Conservation (phyloP, 2,888 invertebrate species). For the Erebia epiphron region DNA sequence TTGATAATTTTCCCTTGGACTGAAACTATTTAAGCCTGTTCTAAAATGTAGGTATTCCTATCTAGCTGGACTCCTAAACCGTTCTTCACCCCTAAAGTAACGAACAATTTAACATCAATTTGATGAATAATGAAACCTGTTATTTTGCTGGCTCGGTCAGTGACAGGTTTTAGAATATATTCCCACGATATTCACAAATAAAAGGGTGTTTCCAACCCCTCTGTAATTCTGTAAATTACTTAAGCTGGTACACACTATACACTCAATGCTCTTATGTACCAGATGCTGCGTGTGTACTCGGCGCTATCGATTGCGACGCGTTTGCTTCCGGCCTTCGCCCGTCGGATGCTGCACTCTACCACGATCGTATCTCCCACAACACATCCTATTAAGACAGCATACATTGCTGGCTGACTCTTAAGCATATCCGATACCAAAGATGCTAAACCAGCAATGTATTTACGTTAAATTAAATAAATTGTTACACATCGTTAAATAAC, state of each 20-base stretch:
- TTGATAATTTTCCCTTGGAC: neutral
- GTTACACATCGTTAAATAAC: neutral
- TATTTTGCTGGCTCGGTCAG: neutral
- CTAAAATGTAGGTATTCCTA: neutral
- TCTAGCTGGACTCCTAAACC: too few species aligned
- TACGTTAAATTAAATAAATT: neutral
- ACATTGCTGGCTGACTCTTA: neutral
- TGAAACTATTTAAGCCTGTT: neutral
- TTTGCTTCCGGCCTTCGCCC: constrained; percentile 33
- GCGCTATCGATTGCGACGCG: constrained; percentile 34
- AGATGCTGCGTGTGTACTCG: constrained; percentile 29
- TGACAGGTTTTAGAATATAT: neutral
- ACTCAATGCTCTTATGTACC: neutral
- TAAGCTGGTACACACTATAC: constrained; percentile 9
- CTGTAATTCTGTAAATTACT: constrained; percentile 5
- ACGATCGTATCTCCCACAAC: constrained; percentile 15
- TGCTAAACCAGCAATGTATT: neutral
- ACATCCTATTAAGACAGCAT: neutral
- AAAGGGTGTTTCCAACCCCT: neutral
- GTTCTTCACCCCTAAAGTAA: too few species aligned
- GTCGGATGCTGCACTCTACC: constrained; percentile 35
- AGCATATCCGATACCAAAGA: neutral
- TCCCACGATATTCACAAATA: constrained; percentile 7
- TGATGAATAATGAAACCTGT: too few species aligned
- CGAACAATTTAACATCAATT: too few species aligned